Evolutionary conservation across 1,140 invertebrate species (phyloP), one percentile per base, ranked within the genome.

Genomic region (Lordiphosa clarofinis): DNA sequence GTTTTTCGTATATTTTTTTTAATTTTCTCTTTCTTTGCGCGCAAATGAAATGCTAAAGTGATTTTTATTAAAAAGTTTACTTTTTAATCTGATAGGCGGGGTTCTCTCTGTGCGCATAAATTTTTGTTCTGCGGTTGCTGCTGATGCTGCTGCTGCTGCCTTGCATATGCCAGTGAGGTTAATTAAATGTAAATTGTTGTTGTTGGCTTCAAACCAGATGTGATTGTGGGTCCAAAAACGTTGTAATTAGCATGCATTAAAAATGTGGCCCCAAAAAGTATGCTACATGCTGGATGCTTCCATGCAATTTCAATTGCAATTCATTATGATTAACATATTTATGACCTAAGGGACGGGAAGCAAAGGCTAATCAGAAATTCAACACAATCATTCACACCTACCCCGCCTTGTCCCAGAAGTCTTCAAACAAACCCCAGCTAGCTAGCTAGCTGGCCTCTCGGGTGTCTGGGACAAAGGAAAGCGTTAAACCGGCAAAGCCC

Each of bases 21-120:
- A 33, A 39, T 28, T 54, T 60, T 50, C 28, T 48, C 11, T 28
- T 7, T 48, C 35, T 50, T 36, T 57, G 38, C 39, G 48, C 50
- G 69, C 68, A 69, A 73, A 73, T 75, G 68, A 73, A 82, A 84
- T 73, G 72, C 76, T 69, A 73, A 81, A 82, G 68, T 84, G 68
- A 76, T 82, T 82, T 84, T 82, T 82, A 79, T 75, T 82, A 82
- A 81, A 73, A 73, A 81, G 76, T 81, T 76, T 76, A 61, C 67
- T 82, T 82, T 79, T 81, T 81, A 81, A 81, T 81, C 76, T 76
- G 75, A 60, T 61, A 43, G n/a, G 28, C 11, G 10, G 7, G 8
- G 11, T 31, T 21, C 42, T 13, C 28, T 12, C 37, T 75, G 58
- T 59, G 28, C 28, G 54, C 60, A 67, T 67, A 67, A 66, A 64